Evolutionary conservation across 2,113 vertebrate genomes (phyloP).

Genomic region (Heterotis niloticus): DNA sequence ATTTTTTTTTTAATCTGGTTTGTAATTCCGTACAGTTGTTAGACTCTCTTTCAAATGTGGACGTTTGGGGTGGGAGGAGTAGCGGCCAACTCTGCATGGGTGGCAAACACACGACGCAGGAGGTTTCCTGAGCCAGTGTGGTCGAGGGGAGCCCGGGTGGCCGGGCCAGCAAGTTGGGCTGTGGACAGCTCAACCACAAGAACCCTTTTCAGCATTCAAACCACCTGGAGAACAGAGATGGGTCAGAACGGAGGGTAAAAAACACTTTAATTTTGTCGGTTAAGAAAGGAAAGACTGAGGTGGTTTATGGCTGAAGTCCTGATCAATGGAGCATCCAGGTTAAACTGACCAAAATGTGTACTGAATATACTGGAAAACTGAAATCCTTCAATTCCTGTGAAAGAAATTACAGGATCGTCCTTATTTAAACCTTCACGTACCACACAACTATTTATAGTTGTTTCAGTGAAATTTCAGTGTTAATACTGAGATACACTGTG

Average conservation of each 20-base stretch:
- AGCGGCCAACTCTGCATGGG: constrained; percentile 33
- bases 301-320: neutral
- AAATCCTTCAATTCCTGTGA: too few relatives aligned
- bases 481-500: too few relatives aligned
- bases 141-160: constrained; percentile 20
- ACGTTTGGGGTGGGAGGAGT: neutral
- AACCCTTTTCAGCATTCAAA: constrained; percentile 39
- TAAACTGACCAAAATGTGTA: too few relatives aligned
- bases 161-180: neutral
- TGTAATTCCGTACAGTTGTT: neutral
- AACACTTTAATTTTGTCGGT: neutral
- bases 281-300: neutral
- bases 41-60: neutral
- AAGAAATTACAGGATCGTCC: too few relatives aligned
- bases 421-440: too few relatives aligned
- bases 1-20: constrained; percentile 5
- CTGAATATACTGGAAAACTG: too few relatives aligned
- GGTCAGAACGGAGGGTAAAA: neutral
- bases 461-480: too few relatives aligned
- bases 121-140: constrained; percentile 38
- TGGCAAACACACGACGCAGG: constrained; percentile 35
- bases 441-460: too few relatives aligned
- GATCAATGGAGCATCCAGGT: too few relatives aligned
- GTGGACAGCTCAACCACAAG: constrained; percentile 30
- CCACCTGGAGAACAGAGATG: constrained; percentile 31